Evolutionary conservation across 2,797 vertebrate genomes (phyloP).

Genomic region (Pempheris klunzingeri): DNA sequence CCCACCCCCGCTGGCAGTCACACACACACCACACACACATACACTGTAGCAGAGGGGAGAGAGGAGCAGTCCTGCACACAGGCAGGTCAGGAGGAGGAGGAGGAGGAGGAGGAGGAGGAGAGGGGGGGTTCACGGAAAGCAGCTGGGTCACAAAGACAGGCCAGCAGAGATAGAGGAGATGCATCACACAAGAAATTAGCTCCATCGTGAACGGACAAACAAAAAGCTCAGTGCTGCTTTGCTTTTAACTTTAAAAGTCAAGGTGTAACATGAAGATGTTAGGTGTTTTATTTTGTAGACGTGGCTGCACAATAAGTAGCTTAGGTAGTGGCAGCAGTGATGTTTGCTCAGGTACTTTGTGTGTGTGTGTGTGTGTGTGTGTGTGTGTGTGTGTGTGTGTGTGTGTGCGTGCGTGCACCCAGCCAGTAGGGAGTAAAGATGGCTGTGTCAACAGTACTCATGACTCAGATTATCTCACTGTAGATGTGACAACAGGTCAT

Average conservation of each 20-base stretch:
- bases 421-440: slow-evolving; percentile 50
- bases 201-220: slow-evolving; percentile 39
- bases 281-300: slow-evolving; percentile 41
- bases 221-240: slow-evolving; percentile 29
- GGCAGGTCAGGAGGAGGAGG: slow-evolving; percentile 79
- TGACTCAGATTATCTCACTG: slow-evolving; percentile 83
- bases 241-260: slow-evolving; percentile 46
- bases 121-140: slow-evolving; percentile 70
- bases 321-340: slow-evolving; percentile 38
- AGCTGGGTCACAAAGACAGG: slow-evolving; percentile 85
- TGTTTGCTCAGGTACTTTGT: slow-evolving; percentile 38
- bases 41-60: slow-evolving; percentile 67
- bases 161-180: slow-evolving; percentile 60
- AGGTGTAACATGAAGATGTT: slow-evolving; percentile 4
- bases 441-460: slow-evolving; percentile 77
- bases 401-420: slow-evolving; percentile 2
- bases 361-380: slow-evolving; percentile 17
- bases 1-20: slow-evolving; percentile 85
- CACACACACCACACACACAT: slow-evolving; percentile 55
- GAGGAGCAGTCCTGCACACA: slow-evolving; percentile 80
- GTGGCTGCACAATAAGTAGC: slow-evolving; percentile 52
- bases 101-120: slow-evolving; percentile 48
- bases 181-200: slow-evolving; percentile 71
- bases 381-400: slow-evolving; percentile 15
- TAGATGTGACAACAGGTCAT: slow-evolving; percentile 85